Evolutionary conservation across 1,140 invertebrate genomes (phyloP).

Genomic region (Oscheius sp.): DNA sequence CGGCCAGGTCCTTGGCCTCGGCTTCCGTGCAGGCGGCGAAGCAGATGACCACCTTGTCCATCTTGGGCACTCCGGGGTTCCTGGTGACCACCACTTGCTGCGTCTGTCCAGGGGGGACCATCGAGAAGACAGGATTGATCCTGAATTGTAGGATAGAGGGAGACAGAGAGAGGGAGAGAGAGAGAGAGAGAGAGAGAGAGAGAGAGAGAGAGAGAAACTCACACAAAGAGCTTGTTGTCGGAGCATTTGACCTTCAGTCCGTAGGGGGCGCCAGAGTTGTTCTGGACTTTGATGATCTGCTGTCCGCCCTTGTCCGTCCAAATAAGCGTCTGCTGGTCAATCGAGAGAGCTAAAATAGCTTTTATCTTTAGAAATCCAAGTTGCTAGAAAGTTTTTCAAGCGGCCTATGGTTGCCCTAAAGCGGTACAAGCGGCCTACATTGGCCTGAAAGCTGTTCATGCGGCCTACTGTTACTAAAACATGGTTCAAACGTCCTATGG

Average conservation of each 20-base stretch:
- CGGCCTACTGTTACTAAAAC: too few relatives aligned
- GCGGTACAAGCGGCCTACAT: background rate
- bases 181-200: too few relatives aligned
- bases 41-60: background rate
- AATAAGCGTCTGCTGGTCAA: background rate
- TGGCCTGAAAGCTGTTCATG: background rate
- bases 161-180: too few relatives aligned
- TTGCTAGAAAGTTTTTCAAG: background rate
- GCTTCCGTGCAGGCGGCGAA: background rate
- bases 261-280: background rate
- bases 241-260: background rate
- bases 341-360: background rate
- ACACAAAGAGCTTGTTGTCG: slow-evolving; percentile 4
- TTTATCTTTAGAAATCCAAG: background rate
- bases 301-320: background rate
- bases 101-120: background rate
- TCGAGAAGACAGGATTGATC: background rate
- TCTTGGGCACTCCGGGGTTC: background rate
- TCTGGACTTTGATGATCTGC: background rate
- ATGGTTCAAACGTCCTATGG: too few relatives aligned
- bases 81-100: background rate
- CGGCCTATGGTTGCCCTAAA: background rate
- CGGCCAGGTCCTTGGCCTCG: background rate
- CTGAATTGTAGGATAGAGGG: too few relatives aligned
- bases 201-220: too few relatives aligned